Conservation (phyloP, 1,140 invertebrate genomes). For the Nasonia giraulti region DNA sequence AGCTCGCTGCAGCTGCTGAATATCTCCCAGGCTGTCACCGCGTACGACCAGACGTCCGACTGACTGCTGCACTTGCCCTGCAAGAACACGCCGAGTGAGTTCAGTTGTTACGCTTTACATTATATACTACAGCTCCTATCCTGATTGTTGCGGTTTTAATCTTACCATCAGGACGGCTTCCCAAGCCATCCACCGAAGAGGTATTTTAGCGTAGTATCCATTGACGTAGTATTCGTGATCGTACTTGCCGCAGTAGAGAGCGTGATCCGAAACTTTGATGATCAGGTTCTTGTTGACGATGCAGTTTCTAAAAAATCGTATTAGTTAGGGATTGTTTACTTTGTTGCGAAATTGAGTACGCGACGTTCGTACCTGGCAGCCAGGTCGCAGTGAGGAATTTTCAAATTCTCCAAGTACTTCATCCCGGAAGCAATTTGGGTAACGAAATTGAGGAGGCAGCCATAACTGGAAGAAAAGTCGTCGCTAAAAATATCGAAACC, state of each 20-base stretch:
- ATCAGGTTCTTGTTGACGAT: slow-evolving; percentile 86
- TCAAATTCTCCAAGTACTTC: slow-evolving; percentile 87
- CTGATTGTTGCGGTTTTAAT: neutral
- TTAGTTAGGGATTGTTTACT: neutral
- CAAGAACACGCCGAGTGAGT: neutral
- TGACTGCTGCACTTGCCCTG: slow-evolving; percentile 83
- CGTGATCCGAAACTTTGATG: slow-evolving; percentile 92
- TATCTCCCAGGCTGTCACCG: slow-evolving; percentile 87
- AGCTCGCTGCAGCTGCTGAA: slow-evolving; percentile 82
- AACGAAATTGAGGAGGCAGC: slow-evolving; percentile 86
- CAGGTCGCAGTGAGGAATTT: slow-evolving; percentile 86
- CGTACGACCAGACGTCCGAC: slow-evolving; percentile 88
- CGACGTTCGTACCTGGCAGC: slow-evolving; percentile 79
- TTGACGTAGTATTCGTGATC: slow-evolving; percentile 89
- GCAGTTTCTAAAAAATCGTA: slow-evolving; percentile 81
- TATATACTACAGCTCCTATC: neutral
- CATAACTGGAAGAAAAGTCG: slow-evolving; percentile 78
- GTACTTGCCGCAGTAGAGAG: slow-evolving; percentile 89
- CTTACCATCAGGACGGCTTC: slow-evolving; percentile 86
- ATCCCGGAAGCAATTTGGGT: slow-evolving; percentile 91
- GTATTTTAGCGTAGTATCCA: slow-evolving; percentile 86
- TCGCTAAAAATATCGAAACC: neutral
- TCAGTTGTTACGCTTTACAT: neutral
- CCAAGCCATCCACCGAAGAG: slow-evolving; percentile 93
- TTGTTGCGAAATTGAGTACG: neutral